Evolutionary conservation across 2,888 invertebrate species (phyloP), one percentile per base, ranked within the genome.

Genomic region (Epinotia demarniana): DNA sequence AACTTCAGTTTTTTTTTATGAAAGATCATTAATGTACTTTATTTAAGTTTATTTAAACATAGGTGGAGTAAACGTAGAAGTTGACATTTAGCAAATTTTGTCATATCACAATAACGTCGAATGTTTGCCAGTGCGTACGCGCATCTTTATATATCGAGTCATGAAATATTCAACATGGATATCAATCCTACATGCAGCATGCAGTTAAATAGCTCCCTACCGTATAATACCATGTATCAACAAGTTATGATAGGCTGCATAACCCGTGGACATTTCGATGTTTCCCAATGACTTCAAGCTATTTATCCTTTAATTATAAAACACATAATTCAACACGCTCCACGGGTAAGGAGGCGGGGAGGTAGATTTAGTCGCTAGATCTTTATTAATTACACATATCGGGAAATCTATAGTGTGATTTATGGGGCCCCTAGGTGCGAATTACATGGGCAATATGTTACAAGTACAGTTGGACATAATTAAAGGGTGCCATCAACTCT

Each of bases 341-440:
- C n/a, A n/a, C n/a, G 13, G 58, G 46, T 33, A 64, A 66, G 39
- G 27, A 16, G 67, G 64, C 60, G 66, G 43, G 27, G 46, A 70
- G 69, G 62, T 57, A 73, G 57, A 72, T 57, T 64, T 33, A 66
- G 72, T 66, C 64, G 11, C 72, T 19, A 66, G 66, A 58, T 69
- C 63, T 69, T 69, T 74, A 63, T 63, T 63, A 69, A 74, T 69
- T 74, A 57, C 63, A 63, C 57, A 60, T 57, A 74, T 69, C 73
- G 62, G 68, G 43, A 69, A 67, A 74, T 69, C 69, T 23, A 13
- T 23, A 39, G 53, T 64, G 53, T 68, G 23, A 68, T 55, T 73
- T 68, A 62, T 57, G 46, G 49, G 46, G 18, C 16, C 9, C 18
- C 49, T 13, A 33, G 49, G 70, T 70, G 70, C 19, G 61, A 49